Evolutionary conservation across 2,113 vertebrate genomes (phyloP), one percentile per base, ranked within the genome.

Genomic region (Menidia beryllina): DNA sequence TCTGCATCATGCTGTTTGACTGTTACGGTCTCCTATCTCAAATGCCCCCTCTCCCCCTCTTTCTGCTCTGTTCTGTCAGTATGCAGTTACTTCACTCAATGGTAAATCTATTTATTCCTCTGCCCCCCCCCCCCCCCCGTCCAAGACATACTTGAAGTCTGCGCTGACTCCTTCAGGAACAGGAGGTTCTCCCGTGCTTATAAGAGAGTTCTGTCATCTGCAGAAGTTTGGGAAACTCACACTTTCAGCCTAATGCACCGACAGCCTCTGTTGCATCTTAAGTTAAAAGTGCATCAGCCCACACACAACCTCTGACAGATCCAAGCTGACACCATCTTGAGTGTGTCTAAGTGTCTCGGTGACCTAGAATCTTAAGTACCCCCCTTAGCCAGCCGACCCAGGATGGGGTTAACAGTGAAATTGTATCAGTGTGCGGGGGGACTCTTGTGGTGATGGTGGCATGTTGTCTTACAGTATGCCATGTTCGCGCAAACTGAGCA

Each of bases 31-130:
- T 8, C 9, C 60, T 39, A 47, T 55, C 67, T 57, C 24, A 1
- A 63, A 53, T 61, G 36, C 50, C 58, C 65, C 55, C 62, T 59
- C 41, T 74, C 20, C 17, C 38, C 58, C 66, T 60, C 60, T 53
- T 36, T 66, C 51, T 75, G 64, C 69, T 72, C 53, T 43, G 26
- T 11, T 83, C 72, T 21, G 30, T 71, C 60, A 76, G 81, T 48
- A 69, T 83, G 83, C 52, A 53, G 78, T 89, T 86, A 87, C 85
- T 92, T 89, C 84, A 88, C 88, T 86, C 72, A 81, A 79, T 73
- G 48, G 70, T 85, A 81, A 83, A 85, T 88, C 88, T 92, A 92
- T 92, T 92, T 93, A 92, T 92, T 91, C 82, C 86, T 81, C 19
- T 54, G 27, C 10, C 26, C 49, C 30, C 73, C 73, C 55, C 30